Evolutionary conservation across 2,797 vertebrate genomes (phyloP).

Genomic region (Hephaestus fuliginosus): DNA sequence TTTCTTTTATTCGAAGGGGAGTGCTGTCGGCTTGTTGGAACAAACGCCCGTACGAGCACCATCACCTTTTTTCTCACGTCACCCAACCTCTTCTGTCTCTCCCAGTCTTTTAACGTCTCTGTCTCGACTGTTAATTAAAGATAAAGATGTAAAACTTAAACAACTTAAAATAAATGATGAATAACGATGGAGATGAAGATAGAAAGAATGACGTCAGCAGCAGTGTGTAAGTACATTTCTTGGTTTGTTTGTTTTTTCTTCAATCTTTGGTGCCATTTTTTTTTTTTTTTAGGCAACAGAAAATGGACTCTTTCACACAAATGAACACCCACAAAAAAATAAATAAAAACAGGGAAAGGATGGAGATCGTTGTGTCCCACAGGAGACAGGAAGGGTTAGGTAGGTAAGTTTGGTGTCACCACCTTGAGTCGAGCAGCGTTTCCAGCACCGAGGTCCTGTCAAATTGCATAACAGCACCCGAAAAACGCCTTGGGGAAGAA

Average conservation of each 20-base stretch:
- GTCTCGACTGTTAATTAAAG: conserved; percentile 48
- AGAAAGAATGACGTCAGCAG: neutral
- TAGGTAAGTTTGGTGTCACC: neutral
- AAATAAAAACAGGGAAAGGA: neutral
- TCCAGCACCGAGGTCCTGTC: neutral
- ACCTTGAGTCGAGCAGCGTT: neutral
- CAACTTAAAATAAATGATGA: conserved; percentile 31
- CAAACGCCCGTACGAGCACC: neutral
- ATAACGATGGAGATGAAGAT: conserved; percentile 17
- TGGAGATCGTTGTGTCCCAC: neutral
- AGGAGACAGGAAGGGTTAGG: neutral
- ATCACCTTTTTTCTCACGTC: neutral
- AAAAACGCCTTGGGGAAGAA: neutral
- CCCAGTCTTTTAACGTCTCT: conserved; percentile 60
- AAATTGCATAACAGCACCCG: neutral
- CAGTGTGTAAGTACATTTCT: neutral
- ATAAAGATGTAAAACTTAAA: conserved; percentile 43
- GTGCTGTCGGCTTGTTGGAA: neutral
- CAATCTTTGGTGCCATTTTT: neutral
- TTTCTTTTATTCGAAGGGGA: neutral
- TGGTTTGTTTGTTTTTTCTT: neutral
- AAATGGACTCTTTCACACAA: neutral
- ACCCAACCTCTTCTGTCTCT: conserved; percentile 60
- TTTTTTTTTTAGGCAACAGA: neutral
- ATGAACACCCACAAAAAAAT: neutral